Evolutionary conservation across 1,140 invertebrate genomes (phyloP).

Genomic region (Drosophila busckii): DNA sequence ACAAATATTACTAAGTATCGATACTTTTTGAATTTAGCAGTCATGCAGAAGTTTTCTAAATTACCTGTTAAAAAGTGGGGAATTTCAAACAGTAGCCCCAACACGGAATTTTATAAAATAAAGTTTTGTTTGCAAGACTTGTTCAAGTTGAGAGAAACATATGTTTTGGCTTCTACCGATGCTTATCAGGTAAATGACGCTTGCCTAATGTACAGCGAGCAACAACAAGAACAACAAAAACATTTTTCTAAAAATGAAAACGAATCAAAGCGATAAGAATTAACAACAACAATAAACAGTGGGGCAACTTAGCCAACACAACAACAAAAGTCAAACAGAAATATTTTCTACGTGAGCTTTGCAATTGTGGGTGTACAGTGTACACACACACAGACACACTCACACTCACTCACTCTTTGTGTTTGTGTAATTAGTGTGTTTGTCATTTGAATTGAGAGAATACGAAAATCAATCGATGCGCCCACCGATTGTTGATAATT

Average conservation of each 20-base stretch:
- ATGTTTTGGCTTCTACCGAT: conserved; percentile 27
- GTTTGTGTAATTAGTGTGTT: background rate
- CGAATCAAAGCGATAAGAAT: conserved; percentile 23
- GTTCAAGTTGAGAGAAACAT: conserved; percentile 28
- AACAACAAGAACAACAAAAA: background rate
- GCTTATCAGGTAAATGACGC: conserved; percentile 37
- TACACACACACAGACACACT: background rate
- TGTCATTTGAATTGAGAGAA: conserved; percentile 1
- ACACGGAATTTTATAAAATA: background rate
- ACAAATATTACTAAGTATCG: too few relatives aligned
- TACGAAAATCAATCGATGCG: conserved; percentile 2
- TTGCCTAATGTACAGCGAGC: background rate
- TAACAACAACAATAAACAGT: conserved; percentile 12
- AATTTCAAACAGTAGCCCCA: background rate
- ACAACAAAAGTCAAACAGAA: conserved; percentile 1
- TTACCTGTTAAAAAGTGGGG: too few relatives aligned
- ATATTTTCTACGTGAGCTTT: background rate
- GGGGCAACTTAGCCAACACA: background rate
- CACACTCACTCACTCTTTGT: background rate
- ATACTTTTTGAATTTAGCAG: too few relatives aligned
- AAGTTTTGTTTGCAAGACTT: conserved; percentile 17
- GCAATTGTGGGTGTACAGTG: background rate
- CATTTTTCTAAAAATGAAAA: conserved; percentile 29
- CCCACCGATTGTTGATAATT: too few relatives aligned
- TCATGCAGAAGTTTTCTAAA: too few relatives aligned